Evolutionary conservation across 2,888 invertebrate genomes (phyloP), one percentile per base, ranked within the genome.

Genomic region (Pollenia amentaria): DNA sequence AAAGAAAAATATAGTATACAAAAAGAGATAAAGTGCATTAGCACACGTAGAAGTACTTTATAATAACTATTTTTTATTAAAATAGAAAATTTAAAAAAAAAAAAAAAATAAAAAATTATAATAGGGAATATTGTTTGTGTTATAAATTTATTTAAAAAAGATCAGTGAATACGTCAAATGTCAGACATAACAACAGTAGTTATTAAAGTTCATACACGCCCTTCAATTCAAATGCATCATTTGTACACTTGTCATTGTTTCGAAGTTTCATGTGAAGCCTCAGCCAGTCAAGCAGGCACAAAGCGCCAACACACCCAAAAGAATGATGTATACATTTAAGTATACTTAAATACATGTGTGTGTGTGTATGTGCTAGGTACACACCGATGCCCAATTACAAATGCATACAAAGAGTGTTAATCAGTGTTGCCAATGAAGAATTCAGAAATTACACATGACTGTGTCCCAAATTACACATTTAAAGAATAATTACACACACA

Each of bases 241-340:
- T 70, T 70, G 70, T 80, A 64, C 16, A 72, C 18, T 80, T 72
- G 70, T 80, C 70, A 64, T 62, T 79, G 42, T 62, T 79, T 48
- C 16, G 42, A 51, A 69, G 21, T 78, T 69, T 42, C 42, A 78
- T 69, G 40, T 64, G 38, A 21, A 46, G 48, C 21, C 51, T 42
- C 38, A 67, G 16, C 29, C n/a, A 40, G 57, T 48, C 46, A 69
- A 60, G 42, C 18, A 77, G 16, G 29, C n/a, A 40, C 67, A 60
- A 57, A 69, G 69, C 40, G 48, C 3, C 38, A 78, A 12, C 48
- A 78, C 78, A 78, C 78, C 69, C 69, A 60, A 40, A 78, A n/a
- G 48, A 78, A 29, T 46, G 16, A 46, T n/a, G 16, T 21, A n/a
- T n/a, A n/a, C n/a, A n/a, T n/a, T n/a, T n/a, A n/a, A n/a, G n/a